Evolutionary conservation across 2,888 invertebrate species (phyloP).

Genomic region (Heteromyza rotundicornis): DNA sequence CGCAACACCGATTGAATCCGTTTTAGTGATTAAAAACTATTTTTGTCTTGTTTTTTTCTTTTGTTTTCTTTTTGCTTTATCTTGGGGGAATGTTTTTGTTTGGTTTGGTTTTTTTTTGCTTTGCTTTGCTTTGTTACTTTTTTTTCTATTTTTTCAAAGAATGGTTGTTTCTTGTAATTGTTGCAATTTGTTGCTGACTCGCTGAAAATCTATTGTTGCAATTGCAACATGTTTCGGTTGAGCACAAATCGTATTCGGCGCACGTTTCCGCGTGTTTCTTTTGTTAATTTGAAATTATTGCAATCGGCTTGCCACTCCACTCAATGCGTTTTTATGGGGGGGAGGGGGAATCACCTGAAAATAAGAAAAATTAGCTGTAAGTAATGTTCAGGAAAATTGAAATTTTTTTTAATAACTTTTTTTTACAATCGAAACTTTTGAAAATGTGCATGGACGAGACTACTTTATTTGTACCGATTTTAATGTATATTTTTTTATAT

Average conservation of each 20-base stretch:
- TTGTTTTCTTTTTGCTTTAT: neutral
- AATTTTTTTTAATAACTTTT: too few relatives aligned
- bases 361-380: conserved; percentile 5
- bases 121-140: neutral
- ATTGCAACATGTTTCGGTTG: neutral
- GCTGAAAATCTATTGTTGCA: conserved; percentile 16
- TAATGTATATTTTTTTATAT: too few relatives aligned
- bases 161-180: conserved; percentile 2
- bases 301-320: conserved; percentile 20
- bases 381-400: too few relatives aligned
- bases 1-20: neutral
- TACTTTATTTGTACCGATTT: too few relatives aligned
- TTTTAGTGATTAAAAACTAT: neutral
- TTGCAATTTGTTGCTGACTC: conserved; percentile 19
- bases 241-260: neutral
- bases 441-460: too few relatives aligned
- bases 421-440: too few relatives aligned
- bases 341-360: conserved; percentile 21
- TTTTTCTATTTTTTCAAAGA: conserved; percentile 5
- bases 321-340: conserved; percentile 24
- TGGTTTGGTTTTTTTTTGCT: conserved; percentile 19
- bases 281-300: conserved; percentile 17
- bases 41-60: neutral
- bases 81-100: conserved; percentile 8
- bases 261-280: neutral